Evolutionary conservation across 2,888 invertebrate species (phyloP).

Genomic region (Anagyrus pseudococci): DNA sequence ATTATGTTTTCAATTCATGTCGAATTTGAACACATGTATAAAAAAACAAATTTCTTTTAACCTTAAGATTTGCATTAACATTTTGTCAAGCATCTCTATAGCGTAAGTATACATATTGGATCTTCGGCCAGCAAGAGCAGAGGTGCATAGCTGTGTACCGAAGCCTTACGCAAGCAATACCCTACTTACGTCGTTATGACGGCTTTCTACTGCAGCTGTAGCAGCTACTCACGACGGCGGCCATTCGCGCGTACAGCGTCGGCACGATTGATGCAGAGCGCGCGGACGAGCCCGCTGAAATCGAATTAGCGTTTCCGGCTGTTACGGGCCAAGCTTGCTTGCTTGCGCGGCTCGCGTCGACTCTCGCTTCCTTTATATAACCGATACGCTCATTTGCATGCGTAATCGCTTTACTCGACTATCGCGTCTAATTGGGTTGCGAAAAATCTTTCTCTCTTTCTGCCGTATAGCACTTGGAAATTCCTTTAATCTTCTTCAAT

Average conservation of each 20-base stretch:
- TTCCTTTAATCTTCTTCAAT: too few species aligned
- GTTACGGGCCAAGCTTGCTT: neutral
- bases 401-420: neutral
- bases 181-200: slow-evolving; percentile 27
- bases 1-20: too few species aligned
- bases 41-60: too few species aligned
- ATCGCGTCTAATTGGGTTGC: neutral
- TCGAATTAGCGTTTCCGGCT: neutral
- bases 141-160: neutral
- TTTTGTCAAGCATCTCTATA: too few species aligned
- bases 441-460: too few species aligned
- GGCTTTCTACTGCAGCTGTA: neutral
- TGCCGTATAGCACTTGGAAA: too few species aligned
- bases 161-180: slow-evolving; percentile 35
- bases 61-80: too few species aligned
- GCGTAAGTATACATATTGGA: too few species aligned
- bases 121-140: slow-evolving; percentile 1
- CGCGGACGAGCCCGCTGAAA: neutral
- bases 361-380: neutral
- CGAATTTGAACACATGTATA: too few species aligned
- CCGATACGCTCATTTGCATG: neutral
- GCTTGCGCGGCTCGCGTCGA: neutral
- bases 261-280: neutral
- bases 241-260: neutral
- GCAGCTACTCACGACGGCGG: too few species aligned